Conservation (phyloP, 2,113 vertebrate genomes). For the Corythornis madagascariensis region DNA sequence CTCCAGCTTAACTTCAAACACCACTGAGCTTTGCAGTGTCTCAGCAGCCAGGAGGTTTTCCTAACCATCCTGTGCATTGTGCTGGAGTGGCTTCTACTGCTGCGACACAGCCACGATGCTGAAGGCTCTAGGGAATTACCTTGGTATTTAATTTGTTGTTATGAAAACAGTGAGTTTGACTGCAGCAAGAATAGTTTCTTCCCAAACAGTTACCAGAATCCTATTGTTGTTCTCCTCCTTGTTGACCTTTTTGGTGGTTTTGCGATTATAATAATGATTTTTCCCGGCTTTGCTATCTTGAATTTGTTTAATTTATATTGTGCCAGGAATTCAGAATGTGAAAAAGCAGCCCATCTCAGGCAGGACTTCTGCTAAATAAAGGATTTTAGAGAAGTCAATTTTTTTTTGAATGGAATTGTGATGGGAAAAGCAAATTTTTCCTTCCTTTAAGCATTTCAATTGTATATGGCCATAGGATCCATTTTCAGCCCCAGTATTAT, state of each 20-base stretch:
- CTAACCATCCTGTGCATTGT: neutral
- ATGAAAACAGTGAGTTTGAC: constrained; percentile 56
- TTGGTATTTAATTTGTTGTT: constrained; percentile 57
- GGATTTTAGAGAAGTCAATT: neutral
- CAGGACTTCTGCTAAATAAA: constrained; percentile 18
- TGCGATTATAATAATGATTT: constrained; percentile 53
- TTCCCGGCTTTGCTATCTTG: constrained; percentile 42
- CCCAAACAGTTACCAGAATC: constrained; percentile 68
- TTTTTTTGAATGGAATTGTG: constrained; percentile 16
- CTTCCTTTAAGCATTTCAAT: neutral
- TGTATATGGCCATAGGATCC: neutral
- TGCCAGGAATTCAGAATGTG: constrained; percentile 30
- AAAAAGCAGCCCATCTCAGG: neutral
- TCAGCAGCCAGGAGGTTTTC: neutral
- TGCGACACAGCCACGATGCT: neutral
- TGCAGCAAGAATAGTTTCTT: constrained; percentile 59
- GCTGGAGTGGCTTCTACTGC: neutral
- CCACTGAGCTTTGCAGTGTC: accelerated
- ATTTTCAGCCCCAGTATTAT: neutral
- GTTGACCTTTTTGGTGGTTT: constrained; percentile 61
- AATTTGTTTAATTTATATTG: constrained; percentile 45
- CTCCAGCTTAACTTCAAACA: neutral
- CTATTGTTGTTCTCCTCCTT: constrained; percentile 60
- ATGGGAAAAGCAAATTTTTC: neutral
- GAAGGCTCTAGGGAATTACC: constrained; percentile 40